Evolutionary conservation across 2,888 invertebrate species (phyloP).

Genomic region (Ephialtes manifestator): DNA sequence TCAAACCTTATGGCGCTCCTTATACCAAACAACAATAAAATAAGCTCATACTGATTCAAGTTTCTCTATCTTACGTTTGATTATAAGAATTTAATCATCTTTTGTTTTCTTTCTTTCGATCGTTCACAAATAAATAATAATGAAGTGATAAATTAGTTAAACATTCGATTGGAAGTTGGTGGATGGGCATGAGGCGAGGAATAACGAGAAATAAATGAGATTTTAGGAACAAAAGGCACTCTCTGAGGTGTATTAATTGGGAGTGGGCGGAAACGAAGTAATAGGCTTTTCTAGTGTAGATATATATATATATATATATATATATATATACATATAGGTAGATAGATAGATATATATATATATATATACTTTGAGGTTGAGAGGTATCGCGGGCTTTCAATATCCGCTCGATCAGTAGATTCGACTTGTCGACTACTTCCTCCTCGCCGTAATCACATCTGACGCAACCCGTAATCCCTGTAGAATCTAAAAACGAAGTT

Average conservation of each 20-base stretch:
- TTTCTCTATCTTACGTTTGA: constrained; percentile 46
- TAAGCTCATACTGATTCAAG: constrained; percentile 27
- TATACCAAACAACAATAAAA: constrained; percentile 33
- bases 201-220: constrained; percentile 9
- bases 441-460: constrained; percentile 35
- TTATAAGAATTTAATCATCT: constrained; percentile 28
- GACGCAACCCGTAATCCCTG: constrained; percentile 35
- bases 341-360: too few species aligned
- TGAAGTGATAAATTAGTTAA: constrained; percentile 23
- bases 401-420: not conserved
- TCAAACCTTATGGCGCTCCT: constrained; percentile 41
- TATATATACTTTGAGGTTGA: constrained; percentile 39
- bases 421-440: constrained; percentile 31
- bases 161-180: constrained; percentile 11
- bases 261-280: constrained; percentile 22
- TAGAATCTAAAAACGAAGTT: constrained; percentile 33
- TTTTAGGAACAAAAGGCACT: constrained; percentile 56
- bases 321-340: too few species aligned
- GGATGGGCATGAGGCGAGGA: constrained; percentile 10
- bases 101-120: not conserved
- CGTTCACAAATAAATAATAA: constrained; percentile 57
- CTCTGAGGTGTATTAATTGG: constrained; percentile 23
- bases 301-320: too few species aligned
- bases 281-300: constrained; percentile 22
- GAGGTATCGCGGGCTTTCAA: constrained; percentile 35